Percentiles rank a stretch among this genome's conserved stretches.
These are phyloP conservation scores for Phyllostomus hastatus DNA, from an alignment of 2,113 vertebrate genomes.

Conservation along the genomic window DNA sequence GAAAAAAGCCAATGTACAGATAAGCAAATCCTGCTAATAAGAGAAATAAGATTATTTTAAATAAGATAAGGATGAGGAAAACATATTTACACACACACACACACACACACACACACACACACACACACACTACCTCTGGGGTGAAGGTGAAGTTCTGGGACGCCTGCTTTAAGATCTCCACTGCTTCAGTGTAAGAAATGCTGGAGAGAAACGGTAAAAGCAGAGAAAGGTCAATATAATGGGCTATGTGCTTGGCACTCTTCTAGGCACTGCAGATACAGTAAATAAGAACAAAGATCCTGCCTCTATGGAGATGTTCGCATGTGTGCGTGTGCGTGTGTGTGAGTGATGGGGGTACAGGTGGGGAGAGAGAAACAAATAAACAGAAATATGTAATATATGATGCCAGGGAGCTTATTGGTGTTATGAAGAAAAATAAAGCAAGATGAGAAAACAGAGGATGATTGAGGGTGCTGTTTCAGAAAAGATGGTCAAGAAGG, in stretches of 20 bases:
- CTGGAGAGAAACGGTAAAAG: conserved; percentile 74
- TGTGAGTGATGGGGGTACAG: not conserved
- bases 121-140: conserved; percentile 82
- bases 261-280: not conserved
- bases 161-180: conserved; percentile 89
- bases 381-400: not conserved
- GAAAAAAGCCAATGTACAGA: not conserved
- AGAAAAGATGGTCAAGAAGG: not conserved
- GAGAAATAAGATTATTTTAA: conserved; percentile 9
- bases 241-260: not conserved
- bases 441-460: not conserved
- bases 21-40: not conserved
- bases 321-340: too few relatives aligned
- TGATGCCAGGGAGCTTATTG: not conserved
- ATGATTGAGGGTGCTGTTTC: not conserved
- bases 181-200: conserved; percentile 92
- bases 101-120: not conserved
- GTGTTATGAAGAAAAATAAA: not conserved
- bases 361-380: not conserved
- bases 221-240: conserved; percentile 4
- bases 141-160: conserved; percentile 87
- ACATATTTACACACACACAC: not conserved
- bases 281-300: conserved; percentile 1
- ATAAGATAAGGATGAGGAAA: not conserved
- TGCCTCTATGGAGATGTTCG: not conserved